Conservation (phyloP, 2,113 vertebrate species). For the Plecotus auritus region DNA sequence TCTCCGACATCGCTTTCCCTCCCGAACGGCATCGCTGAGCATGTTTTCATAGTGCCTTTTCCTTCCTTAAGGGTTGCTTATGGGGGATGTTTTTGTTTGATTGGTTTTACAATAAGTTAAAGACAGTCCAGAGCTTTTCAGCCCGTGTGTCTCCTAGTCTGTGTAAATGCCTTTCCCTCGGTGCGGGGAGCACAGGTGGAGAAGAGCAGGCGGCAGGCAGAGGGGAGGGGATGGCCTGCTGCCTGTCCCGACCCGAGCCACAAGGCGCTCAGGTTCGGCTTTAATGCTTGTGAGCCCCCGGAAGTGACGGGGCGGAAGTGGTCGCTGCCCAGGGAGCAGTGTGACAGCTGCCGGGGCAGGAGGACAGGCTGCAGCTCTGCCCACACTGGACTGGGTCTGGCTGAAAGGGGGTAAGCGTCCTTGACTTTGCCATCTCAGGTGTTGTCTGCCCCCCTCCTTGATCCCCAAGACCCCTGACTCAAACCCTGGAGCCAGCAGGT, state of each 20-base stretch:
- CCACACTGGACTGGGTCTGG: not conserved
- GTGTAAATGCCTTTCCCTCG: slow-evolving; percentile 73
- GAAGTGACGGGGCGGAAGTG: not conserved
- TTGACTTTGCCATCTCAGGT: not conserved
- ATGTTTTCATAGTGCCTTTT: slow-evolving; percentile 84
- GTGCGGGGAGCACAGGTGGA: not conserved
- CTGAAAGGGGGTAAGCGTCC: not conserved
- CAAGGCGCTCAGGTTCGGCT: slow-evolving; percentile 58
- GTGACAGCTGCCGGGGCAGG: slow-evolving; percentile 45
- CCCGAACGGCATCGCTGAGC: slow-evolving; percentile 74
- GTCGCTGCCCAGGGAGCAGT: not conserved
- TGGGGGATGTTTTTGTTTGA: slow-evolving; percentile 48
- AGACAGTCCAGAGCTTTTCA: slow-evolving; percentile 79
- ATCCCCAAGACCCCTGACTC: not conserved
- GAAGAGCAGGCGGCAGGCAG: slow-evolving; percentile 3
- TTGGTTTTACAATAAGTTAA: slow-evolving; percentile 77
- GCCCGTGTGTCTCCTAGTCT: slow-evolving; percentile 64
- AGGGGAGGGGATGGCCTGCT: not conserved
- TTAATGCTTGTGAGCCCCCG: slow-evolving; percentile 60
- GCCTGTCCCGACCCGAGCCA: not conserved
- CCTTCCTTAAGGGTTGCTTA: slow-evolving; percentile 70
- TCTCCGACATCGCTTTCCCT: slow-evolving; percentile 62
- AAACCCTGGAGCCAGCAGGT: slow-evolving; percentile 61
- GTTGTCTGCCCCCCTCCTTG: not conserved
- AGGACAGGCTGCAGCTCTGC: not conserved